Evolutionary conservation across 2,797 vertebrate species (phyloP), one percentile per base, ranked within the genome.

Genomic region (Danio jaintianensis): DNA sequence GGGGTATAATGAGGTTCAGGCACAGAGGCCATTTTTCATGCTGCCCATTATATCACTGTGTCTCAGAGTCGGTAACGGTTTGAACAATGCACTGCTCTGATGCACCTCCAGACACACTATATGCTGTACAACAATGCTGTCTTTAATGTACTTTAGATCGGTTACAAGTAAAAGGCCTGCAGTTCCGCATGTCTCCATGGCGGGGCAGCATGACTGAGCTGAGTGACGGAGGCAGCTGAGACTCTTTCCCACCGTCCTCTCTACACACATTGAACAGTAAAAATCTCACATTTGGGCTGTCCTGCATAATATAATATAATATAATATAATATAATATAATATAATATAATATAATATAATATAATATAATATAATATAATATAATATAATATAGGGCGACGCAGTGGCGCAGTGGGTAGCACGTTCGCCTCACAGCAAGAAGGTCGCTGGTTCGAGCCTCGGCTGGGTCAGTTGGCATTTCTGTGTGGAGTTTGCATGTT

Each of bases 211-310:
- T 45, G 38, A 8, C 66, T 47, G 83, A 10, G 15, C 0, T 82
- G 93, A 97, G 0, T 77, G 96, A 94, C 92, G 91, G 90, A 86
- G 78, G 66, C 97, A 98, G 95, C 94, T 96, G 96, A 86, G 82
- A 83, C 86, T 76, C 89, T 94, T 93, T 71, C 84, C 81, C 87
- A 81, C 61, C 83, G 74, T 70, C 55, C 9, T 73, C 55, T n/a
- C n/a, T n/a, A n/a, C n/a, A n/a, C n/a, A n/a, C n/a, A n/a, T 29
- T 29, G 29, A 29, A 29, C 29, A n/a, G n/a, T 29, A 29, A 29
- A 29, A 29, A 29, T 29, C 29, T 1, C 29, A 29, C 29, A 29
- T 29, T 29, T 29, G 1, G 29, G 3, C 29, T n/a, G n/a, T n/a
- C n/a, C n/a, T n/a, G n/a, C n/a, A n/a, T n/a, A n/a, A n/a, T 29